Evolutionary conservation across 2,888 invertebrate species (phyloP).

Genomic region (Epistrophe eligans): DNA sequence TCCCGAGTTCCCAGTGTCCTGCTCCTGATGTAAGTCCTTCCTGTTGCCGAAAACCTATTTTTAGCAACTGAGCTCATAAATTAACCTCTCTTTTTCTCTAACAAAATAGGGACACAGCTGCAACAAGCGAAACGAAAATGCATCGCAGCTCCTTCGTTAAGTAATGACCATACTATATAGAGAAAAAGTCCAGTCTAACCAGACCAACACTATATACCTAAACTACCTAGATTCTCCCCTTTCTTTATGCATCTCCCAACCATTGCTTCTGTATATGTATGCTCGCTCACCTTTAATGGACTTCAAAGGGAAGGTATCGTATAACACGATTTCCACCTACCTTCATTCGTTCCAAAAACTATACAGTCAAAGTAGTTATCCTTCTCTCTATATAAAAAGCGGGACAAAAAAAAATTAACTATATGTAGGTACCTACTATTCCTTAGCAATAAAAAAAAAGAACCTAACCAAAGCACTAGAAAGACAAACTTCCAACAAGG

Average conservation of each 20-base stretch:
- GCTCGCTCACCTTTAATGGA: slow-evolving; percentile 67
- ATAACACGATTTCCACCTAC: slow-evolving; percentile 25
- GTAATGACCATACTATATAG: slow-evolving; percentile 68
- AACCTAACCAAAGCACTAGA: slow-evolving; percentile 46
- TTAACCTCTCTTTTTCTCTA: slow-evolving; percentile 54
- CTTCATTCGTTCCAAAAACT: background rate
- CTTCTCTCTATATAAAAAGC: slow-evolving; percentile 10
- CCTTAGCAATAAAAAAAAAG: slow-evolving; percentile 10
- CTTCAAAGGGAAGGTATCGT: slow-evolving; percentile 49
- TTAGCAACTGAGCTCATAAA: slow-evolving; percentile 73
- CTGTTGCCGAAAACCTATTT: slow-evolving; percentile 74
- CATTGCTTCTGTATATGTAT: background rate
- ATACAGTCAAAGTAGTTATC: slow-evolving; percentile 2
- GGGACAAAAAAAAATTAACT: slow-evolving; percentile 15
- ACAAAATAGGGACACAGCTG: slow-evolving; percentile 80
- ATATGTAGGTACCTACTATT: background rate
- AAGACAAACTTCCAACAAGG: slow-evolving; percentile 71
- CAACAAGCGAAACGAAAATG: slow-evolving; percentile 82
- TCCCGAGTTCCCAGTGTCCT: slow-evolving; percentile 37
- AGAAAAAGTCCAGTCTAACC: slow-evolving; percentile 52
- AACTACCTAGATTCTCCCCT: slow-evolving; percentile 2
- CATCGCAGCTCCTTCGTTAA: slow-evolving; percentile 78
- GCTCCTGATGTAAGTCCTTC: slow-evolving; percentile 43
- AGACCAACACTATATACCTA: background rate
- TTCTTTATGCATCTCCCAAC: background rate